phyloP scores from a whole-genome alignment of 2,113 vertebrate species.

The Trichomycterus rosablanca region DNA sequence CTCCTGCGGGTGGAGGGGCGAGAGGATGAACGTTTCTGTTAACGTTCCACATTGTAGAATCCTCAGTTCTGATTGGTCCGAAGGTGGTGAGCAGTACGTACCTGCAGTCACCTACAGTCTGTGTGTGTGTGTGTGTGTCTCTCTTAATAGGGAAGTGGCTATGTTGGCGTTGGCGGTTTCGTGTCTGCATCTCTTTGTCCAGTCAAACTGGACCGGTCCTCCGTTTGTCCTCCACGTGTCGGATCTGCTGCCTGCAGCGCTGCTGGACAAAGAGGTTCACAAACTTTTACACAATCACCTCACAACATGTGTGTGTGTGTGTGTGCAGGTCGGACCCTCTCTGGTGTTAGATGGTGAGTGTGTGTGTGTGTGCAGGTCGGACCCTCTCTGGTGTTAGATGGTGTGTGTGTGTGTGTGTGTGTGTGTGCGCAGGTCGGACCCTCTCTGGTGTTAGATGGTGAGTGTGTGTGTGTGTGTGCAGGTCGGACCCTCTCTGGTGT shows the following conservation, averaged over 20 bases:
- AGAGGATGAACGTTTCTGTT: too few relatives aligned
- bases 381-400: too few relatives aligned
- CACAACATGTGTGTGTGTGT: background rate
- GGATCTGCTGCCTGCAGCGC: constrained; percentile 73
- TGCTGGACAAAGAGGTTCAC: constrained; percentile 77
- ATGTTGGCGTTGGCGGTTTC: constrained; percentile 79
- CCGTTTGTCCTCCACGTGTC: constrained; percentile 64
- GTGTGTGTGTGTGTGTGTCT: too few relatives aligned
- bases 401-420: too few relatives aligned
- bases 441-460: background rate
- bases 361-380: background rate
- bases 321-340: background rate
- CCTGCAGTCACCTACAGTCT: too few relatives aligned
- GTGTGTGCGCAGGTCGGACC: background rate
- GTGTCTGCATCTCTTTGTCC: constrained; percentile 86
- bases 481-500: too few relatives aligned
- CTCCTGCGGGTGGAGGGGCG: constrained; percentile 17
- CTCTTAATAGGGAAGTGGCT: constrained; percentile 69
- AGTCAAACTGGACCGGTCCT: constrained; percentile 96
- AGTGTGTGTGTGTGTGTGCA: background rate
- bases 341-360: background rate
- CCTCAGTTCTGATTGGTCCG: too few relatives aligned
- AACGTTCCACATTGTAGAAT: too few relatives aligned
- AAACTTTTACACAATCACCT: background rate
- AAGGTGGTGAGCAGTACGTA: too few relatives aligned